Base-by-base conservation (phyloP, 2,888 invertebrate genomes). In the Apoda limacodes region DNA sequence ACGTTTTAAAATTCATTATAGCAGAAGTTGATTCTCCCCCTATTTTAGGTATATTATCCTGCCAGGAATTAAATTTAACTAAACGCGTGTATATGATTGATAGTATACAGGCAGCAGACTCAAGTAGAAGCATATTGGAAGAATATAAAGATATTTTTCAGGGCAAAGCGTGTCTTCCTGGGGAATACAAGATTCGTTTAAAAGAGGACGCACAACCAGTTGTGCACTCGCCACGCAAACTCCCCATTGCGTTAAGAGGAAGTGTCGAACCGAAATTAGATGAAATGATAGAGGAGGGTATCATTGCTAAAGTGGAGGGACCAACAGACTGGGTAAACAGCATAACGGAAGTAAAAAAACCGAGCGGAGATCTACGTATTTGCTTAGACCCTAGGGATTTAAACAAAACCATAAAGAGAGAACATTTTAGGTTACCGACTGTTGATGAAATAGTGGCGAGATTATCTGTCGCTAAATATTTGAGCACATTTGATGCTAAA, bases 321-420 rank as follows among this genome's bases (percentile, higher is more conserved):
- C 34, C 34, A 2, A 30, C 29, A 17, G 25, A 25, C 10, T 51
- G 48, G 51, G 51, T 51, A 1, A 49, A 37, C 22, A 43, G 42
- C n/a, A 40, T 49, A 31, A 45, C 43, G 1, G 41, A 50, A 0
- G 50, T 45, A 0, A 42, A 35, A 27, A 52, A 52, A 35, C 28
- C 39, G 1, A 42, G 45, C 25, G 47, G 47, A 1, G 40, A 47
- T 14, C 13, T 52, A 5, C 34, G 48, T 1, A 41, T 50, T 5
- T 49, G 48, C 31, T 10, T 51, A n/a, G 48, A 51, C 25, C 51
- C 51, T 1, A 24, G 34, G 20, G 42, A 46, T 23, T 24, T 47
- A 2, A 48, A 49, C 28, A 35, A 36, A 28, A 38, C 38, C 1
- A 50, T 48, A 5, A 17, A 11, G 9, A 17, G 30, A 2, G 24